These are phyloP conservation scores for Lycia hirtaria DNA, from an alignment of 2,888 invertebrate species.

Conservation along the genomic window DNA sequence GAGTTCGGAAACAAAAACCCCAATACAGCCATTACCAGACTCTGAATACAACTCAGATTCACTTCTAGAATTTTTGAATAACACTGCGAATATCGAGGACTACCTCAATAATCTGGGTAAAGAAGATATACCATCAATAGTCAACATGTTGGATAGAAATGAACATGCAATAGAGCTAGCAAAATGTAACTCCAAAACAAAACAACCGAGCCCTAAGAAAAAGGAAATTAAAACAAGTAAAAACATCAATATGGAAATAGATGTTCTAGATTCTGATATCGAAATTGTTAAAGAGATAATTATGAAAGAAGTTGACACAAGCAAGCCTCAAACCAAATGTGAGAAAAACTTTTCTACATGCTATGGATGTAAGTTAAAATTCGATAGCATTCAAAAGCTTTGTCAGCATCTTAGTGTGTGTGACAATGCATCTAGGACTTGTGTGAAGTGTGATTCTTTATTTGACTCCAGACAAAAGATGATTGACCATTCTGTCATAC, in stretches of 20 bases:
- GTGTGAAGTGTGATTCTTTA: slow-evolving; percentile 65
- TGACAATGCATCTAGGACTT: slow-evolving; percentile 68
- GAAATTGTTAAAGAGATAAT: slow-evolving; percentile 71
- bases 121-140: slow-evolving; percentile 78
- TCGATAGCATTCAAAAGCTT: slow-evolving; percentile 64
- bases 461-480: slow-evolving; percentile 75
- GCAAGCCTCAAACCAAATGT: slow-evolving; percentile 37
- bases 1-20: slow-evolving; percentile 61
- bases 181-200: slow-evolving; percentile 57
- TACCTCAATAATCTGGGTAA: slow-evolving; percentile 76
- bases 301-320: slow-evolving; percentile 61
- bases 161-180: slow-evolving; percentile 56
- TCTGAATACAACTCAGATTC: slow-evolving; percentile 81
- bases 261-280: slow-evolving; percentile 72
- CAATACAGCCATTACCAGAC: slow-evolving; percentile 75
- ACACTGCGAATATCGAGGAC: slow-evolving; percentile 77
- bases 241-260: slow-evolving; percentile 70
- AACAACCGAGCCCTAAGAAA: slow-evolving; percentile 68
- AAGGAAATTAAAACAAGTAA: slow-evolving; percentile 55
- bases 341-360: slow-evolving; percentile 60
- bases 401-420: slow-evolving; percentile 73
- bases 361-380: slow-evolving; percentile 70
- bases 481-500: slow-evolving; percentile 65
- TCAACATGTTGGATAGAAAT: slow-evolving; percentile 74
- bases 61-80: slow-evolving; percentile 77